These are phyloP conservation scores for Carcina quercana DNA, from an alignment of 2,888 invertebrate genomes.

Conservation along the genomic window DNA sequence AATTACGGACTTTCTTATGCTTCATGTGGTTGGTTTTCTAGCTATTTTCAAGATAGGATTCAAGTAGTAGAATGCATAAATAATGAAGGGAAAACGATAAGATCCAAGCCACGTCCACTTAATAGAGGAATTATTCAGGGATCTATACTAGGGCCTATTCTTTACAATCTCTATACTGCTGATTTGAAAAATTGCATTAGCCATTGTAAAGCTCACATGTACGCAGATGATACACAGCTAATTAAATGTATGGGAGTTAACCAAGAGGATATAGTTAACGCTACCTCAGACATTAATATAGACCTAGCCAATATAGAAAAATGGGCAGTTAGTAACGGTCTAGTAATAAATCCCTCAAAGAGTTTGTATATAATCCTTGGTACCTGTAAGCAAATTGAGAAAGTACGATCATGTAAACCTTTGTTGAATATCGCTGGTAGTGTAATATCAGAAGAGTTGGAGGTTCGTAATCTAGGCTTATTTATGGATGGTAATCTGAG, in stretches of 20 bases:
- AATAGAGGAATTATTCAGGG: conserved; percentile 1
- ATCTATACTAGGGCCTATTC: conserved; percentile 1
- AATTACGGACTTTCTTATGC: background rate
- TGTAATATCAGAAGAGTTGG: background rate
- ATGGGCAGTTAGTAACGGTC: conserved; percentile 2
- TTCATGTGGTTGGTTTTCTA: conserved; percentile 1
- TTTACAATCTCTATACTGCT: background rate
- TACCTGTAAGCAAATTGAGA: background rate
- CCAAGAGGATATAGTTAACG: background rate
- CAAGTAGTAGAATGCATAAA: conserved; percentile 2
- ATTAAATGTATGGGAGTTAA: background rate
- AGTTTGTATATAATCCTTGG: background rate
- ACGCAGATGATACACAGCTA: conserved; percentile 1
- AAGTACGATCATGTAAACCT: background rate
- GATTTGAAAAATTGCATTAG: background rate
- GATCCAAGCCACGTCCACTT: background rate
- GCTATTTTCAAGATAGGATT: background rate
- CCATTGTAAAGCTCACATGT: background rate
- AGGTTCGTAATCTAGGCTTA: background rate
- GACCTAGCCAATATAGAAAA: background rate
- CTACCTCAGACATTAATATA: background rate
- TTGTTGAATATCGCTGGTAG: background rate
- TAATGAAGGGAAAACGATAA: background rate
- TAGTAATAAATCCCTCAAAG: conserved; percentile 1
- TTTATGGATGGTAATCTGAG: background rate